Conservation (phyloP, 2,113 vertebrate genomes). For the Ceyx cyanopectus region DNA sequence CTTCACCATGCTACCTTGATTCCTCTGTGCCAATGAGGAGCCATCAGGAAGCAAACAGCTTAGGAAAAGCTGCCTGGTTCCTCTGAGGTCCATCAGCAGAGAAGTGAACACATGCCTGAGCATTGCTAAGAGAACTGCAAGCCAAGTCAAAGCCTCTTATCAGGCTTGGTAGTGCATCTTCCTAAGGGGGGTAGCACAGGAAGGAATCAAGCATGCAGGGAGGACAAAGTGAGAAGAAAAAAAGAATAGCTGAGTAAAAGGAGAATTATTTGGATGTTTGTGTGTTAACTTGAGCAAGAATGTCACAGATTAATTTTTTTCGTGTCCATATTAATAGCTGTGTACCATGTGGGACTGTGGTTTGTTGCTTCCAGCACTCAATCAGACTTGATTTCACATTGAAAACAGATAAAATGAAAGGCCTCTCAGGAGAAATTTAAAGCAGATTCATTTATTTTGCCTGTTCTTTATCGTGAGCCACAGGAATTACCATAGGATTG, state of each 20-base stretch:
- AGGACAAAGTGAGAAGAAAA: not conserved
- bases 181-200: not conserved
- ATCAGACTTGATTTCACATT: not conserved
- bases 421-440: not conserved
- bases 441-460: not conserved
- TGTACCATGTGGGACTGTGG: rapidly evolving
- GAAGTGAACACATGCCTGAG: not conserved
- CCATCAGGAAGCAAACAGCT: not conserved
- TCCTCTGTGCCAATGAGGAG: not conserved
- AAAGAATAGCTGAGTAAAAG: not conserved
- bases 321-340: not conserved
- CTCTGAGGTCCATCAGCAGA: not conserved
- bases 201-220: not conserved
- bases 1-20: not conserved
- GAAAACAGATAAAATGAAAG: not conserved
- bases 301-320: not conserved
- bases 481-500: not conserved
- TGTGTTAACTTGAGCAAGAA: not conserved
- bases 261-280: not conserved
- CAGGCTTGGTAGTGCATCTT: not conserved
- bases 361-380: not conserved
- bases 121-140: not conserved
- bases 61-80: not conserved
- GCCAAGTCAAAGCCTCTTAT: not conserved
- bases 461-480: not conserved